These are phyloP conservation scores for Pteromalus puparum DNA, from an alignment of 1,140 invertebrate genomes.

Conservation along the genomic window DNA sequence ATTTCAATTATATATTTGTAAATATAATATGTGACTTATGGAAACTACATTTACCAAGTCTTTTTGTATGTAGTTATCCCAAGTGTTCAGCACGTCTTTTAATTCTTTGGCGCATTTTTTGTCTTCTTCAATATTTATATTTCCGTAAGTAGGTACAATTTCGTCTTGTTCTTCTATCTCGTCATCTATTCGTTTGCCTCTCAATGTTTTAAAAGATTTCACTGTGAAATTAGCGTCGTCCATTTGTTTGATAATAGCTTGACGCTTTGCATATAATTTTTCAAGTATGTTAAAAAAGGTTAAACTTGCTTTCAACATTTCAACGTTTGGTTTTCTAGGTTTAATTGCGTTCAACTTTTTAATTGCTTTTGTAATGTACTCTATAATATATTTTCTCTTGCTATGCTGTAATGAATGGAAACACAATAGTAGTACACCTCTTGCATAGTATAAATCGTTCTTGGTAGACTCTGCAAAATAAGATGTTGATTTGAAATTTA, in stretches of 20 bases:
- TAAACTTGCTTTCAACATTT: slow-evolving; percentile 62
- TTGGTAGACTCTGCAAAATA: neutral
- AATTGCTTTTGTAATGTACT: slow-evolving; percentile 59
- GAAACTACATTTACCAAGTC: slow-evolving; percentile 58
- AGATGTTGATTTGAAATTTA: neutral
- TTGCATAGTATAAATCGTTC: slow-evolving; percentile 55
- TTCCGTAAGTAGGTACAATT: slow-evolving; percentile 65
- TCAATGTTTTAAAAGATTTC: slow-evolving; percentile 52
- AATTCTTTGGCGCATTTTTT: slow-evolving; percentile 56
- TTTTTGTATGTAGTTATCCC: slow-evolving; percentile 60
- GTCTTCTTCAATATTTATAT: slow-evolving; percentile 64
- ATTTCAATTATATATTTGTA: neutral
- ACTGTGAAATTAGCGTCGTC: slow-evolving; percentile 57
- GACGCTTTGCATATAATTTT: slow-evolving; percentile 54
- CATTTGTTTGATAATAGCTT: slow-evolving; percentile 61
- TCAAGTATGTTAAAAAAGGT: slow-evolving; percentile 63
- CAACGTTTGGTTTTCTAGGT: slow-evolving; percentile 23
- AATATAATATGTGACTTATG: neutral
- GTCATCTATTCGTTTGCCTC: slow-evolving; percentile 40
- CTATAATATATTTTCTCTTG: slow-evolving; percentile 44
- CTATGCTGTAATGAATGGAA: slow-evolving; percentile 58
- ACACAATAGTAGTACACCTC: slow-evolving; percentile 62
- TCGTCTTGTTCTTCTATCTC: slow-evolving; percentile 55
- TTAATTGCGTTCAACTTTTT: slow-evolving; percentile 52
- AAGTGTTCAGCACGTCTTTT: slow-evolving; percentile 57